Evolutionary conservation across 2,888 invertebrate species (phyloP).

Genomic region (Oscheius sp.): DNA sequence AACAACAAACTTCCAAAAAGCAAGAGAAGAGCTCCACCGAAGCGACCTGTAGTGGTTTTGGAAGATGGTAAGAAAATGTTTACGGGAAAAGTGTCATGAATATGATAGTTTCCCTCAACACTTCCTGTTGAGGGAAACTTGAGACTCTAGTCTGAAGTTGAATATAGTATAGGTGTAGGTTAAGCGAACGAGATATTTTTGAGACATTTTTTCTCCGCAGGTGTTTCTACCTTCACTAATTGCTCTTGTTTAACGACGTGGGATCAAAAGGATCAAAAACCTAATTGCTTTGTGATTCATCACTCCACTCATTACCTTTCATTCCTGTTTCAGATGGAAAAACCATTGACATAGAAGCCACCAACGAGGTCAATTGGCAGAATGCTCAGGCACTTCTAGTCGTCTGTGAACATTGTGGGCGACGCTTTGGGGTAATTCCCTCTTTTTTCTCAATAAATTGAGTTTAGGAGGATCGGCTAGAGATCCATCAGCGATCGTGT

Average conservation of each 20-base stretch:
- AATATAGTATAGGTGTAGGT: too few species aligned
- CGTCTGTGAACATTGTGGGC: constrained; percentile 78
- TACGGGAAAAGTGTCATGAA: too few species aligned
- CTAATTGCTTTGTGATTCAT: background rate
- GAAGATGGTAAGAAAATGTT: constrained; percentile 45
- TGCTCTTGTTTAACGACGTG: too few species aligned
- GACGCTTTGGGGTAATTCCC: constrained; percentile 76
- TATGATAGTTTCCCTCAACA: too few species aligned
- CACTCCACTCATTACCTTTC: background rate
- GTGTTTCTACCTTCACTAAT: too few species aligned
- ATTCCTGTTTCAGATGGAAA: constrained; percentile 47
- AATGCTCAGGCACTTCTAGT: constrained; percentile 73
- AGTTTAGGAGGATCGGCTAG: constrained; percentile 76
- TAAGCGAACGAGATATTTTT: too few species aligned
- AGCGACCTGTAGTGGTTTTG: constrained; percentile 74
- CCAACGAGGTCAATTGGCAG: constrained; percentile 76
- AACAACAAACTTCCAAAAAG: constrained; percentile 76
- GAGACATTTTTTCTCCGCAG: too few species aligned
- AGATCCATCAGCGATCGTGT: constrained; percentile 77
- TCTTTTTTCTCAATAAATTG: background rate
- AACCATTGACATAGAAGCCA: constrained; percentile 66
- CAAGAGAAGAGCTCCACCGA: constrained; percentile 75
- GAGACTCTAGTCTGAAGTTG: too few species aligned
- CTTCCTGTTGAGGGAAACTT: too few species aligned
- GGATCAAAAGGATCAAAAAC: too few species aligned